A percentile compares a stretch with the other conserved stretches of the same genome.
These are phyloP conservation scores for Pseudococcus longispinus DNA, from an alignment of 2,888 invertebrate genomes.

Conservation along the genomic window DNA sequence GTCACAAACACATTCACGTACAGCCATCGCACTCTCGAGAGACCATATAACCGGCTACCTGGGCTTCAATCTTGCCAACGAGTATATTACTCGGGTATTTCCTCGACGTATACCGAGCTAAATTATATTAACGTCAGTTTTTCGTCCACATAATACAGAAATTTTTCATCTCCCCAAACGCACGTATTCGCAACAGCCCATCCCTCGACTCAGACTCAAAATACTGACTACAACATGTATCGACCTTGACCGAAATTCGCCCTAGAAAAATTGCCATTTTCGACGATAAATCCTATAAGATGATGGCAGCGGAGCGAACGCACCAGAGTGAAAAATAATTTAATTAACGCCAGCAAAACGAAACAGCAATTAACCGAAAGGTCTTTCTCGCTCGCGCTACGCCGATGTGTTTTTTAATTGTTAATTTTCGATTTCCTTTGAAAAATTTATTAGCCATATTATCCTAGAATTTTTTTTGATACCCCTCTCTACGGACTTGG, in stretches of 20 bases:
- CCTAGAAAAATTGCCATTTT: neutral
- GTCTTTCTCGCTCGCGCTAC: neutral
- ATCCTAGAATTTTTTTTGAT: neutral
- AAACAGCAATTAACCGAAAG: conserved; percentile 28
- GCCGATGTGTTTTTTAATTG: neutral
- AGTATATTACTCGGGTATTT: neutral
- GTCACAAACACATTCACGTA: neutral
- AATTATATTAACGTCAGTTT: neutral
- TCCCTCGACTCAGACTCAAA: neutral
- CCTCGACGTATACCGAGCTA: neutral
- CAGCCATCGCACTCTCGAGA: neutral
- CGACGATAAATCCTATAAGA: neutral
- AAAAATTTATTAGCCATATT: neutral
- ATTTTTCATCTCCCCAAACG: neutral
- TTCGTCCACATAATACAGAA: neutral
- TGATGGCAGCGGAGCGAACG: neutral
- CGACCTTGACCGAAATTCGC: neutral
- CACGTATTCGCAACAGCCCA: too few species aligned
- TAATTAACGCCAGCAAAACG: conserved; percentile 18
- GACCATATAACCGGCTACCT: neutral
- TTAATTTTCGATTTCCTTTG: conserved; percentile 41
- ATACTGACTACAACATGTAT: neutral
- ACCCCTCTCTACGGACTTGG: neutral
- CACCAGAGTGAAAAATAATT: conserved; percentile 35
- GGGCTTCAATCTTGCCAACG: neutral